Evolutionary conservation across 2,113 vertebrate genomes (phyloP), one percentile per base, ranked within the genome.

Genomic region (Pluvianellus socialis): DNA sequence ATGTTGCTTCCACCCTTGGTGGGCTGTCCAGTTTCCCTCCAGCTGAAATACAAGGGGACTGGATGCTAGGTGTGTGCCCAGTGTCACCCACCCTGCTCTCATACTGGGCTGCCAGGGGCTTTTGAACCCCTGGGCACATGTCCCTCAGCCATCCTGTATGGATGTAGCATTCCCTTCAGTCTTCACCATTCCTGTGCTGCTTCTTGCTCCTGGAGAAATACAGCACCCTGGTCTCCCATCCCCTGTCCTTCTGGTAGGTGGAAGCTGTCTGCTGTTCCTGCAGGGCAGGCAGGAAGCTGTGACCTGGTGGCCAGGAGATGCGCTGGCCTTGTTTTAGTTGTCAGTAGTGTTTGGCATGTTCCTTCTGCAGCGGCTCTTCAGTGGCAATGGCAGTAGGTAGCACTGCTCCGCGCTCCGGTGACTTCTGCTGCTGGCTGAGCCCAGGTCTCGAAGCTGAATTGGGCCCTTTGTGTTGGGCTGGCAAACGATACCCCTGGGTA

Each of bases 401-500:
- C 81, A 58, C 19, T 53, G 15, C 74, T 85, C 80, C 3, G 21
- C 52, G 91, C 81, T 61, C 81, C 35, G 66, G 66, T 71, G 85
- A 62, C 58, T 95, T 84, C 66, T 88, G 63, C 50, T 81, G 94
- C 90, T 93, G 79, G 66, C 79, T 85, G 79, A 74, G 73, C 44
- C 52, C 42, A 32, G 73, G 47, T 84, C 94, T 92, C 1, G 0
- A 49, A 76, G 91, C 76, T 96, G 73, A 94, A 95, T 81, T 58
- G 49, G 35, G 9, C 27, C 61, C 49, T 92, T 96, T 97, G 97
- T 96, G 45, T 55, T 63, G 42, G 71, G 63, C 93, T 88, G 93
- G 67, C 50, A 96, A 90, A 82, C 4, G 74, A 97, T 97, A 96
- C 55, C 71, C 91, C 90, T 95, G 94, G 91, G 89, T 96, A 92